phyloP scores from a whole-genome alignment of 2,113 vertebrate genomes.

The Dryoscopus gambensis region DNA sequence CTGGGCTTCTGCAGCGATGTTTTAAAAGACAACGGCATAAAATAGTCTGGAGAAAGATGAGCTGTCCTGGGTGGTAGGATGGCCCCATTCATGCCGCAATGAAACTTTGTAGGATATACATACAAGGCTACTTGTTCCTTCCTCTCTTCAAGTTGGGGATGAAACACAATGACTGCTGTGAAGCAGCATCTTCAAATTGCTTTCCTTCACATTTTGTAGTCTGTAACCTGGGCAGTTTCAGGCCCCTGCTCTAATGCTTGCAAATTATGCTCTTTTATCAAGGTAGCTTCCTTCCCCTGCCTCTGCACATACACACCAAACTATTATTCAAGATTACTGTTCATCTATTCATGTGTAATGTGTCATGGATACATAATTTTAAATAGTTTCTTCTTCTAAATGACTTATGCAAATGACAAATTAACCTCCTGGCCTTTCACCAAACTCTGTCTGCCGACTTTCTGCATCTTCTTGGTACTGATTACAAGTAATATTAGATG shows the following conservation, averaged over 20 bases:
- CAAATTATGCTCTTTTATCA: constrained; percentile 50
- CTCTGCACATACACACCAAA: neutral
- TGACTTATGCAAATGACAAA: constrained; percentile 51
- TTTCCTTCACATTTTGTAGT: neutral
- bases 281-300: neutral
- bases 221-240: constrained; percentile 19
- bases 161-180: neutral
- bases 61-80: neutral
- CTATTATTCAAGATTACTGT: constrained; percentile 52
- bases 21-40: neutral
- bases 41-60: neutral
- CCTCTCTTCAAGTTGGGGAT: neutral
- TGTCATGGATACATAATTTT: constrained; percentile 53
- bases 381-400: constrained; percentile 50
- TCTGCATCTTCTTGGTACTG: neutral
- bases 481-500: constrained; percentile 8
- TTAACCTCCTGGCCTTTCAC: constrained; percentile 48
- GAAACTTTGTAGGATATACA: neutral
- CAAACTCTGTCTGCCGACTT: neutral
- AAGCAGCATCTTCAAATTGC: neutral
- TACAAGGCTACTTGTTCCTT: neutral
- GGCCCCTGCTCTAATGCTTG: neutral
- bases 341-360: constrained; percentile 43
- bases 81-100: neutral
- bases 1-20: neutral